Conservation (phyloP, 2,888 invertebrate species). For the Sylvicola cinctus region DNA sequence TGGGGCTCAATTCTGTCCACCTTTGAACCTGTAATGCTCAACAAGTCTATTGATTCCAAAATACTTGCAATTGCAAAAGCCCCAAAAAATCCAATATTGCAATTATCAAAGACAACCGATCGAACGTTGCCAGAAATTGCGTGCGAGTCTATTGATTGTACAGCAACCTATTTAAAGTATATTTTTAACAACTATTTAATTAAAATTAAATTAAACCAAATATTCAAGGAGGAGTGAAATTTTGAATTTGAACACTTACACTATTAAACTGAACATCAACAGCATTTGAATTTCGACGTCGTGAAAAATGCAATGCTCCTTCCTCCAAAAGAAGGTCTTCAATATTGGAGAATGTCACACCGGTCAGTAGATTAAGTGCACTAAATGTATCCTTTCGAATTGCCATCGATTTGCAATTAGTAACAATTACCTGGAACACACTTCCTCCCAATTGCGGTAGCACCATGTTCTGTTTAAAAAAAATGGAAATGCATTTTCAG, state of each 20-base stretch:
- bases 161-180: no score
- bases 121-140: slow-evolving; percentile 53
- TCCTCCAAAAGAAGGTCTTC: slow-evolving; percentile 37
- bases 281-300: slow-evolving; percentile 20
- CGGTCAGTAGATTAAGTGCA: slow-evolving; percentile 37
- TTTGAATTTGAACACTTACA: slow-evolving; percentile 10
- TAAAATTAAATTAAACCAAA: no score
- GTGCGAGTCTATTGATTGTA: slow-evolving; percentile 33
- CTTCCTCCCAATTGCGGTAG: slow-evolving; percentile 25
- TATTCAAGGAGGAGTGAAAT: no score
- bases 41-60: slow-evolving; percentile 34
- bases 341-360: slow-evolving; percentile 40
- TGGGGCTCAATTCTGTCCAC: slow-evolving; percentile 35
- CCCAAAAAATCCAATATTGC: slow-evolving; percentile 36
- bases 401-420: slow-evolving; percentile 39
- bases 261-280: slow-evolving; percentile 20
- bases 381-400: slow-evolving; percentile 36
- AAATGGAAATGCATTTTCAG: slow-evolving; percentile 5
- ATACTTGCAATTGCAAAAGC: slow-evolving; percentile 60
- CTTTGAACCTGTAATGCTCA: slow-evolving; percentile 38
- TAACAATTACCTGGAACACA: slow-evolving; percentile 36
- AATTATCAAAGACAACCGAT: slow-evolving; percentile 40
- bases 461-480: slow-evolving; percentile 31
- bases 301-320: slow-evolving; percentile 37
- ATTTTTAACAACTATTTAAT: no score